Evolutionary conservation across 2,113 vertebrate genomes (phyloP).

Genomic region (Puffinus mauretanicus): DNA sequence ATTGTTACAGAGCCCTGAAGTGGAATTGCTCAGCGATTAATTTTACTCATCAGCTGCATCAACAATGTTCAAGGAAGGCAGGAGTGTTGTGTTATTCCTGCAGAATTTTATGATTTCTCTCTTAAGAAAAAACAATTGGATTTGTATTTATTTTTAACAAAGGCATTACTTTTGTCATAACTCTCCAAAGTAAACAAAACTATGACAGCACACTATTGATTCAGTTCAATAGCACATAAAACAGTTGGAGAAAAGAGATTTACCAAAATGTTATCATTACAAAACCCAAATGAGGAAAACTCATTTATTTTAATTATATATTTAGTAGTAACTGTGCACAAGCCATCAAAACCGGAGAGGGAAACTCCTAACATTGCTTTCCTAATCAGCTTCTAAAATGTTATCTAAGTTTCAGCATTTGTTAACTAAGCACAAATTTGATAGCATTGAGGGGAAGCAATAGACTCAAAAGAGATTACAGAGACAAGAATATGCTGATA

Average conservation of each 20-base stretch:
- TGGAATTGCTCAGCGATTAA: slow-evolving; percentile 3
- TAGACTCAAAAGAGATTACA: slow-evolving; percentile 50
- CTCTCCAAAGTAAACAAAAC: background rate
- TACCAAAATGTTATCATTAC: background rate
- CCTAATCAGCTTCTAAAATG: slow-evolving; percentile 41
- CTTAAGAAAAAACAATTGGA: background rate
- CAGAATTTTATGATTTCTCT: background rate
- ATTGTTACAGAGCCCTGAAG: slow-evolving; percentile 4
- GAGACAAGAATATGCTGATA: slow-evolving; percentile 66
- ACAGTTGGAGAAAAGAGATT: background rate
- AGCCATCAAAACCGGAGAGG: background rate
- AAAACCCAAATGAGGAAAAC: background rate
- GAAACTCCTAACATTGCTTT: slow-evolving; percentile 12
- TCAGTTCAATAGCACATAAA: background rate
- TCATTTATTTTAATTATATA: background rate
- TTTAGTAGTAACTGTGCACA: background rate
- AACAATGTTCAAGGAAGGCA: slow-evolving; percentile 9
- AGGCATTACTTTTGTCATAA: background rate
- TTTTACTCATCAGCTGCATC: slow-evolving; percentile 55
- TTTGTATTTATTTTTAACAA: background rate
- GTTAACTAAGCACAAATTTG: slow-evolving; percentile 49
- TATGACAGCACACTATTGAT: background rate
- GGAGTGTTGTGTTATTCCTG: slow-evolving; percentile 17
- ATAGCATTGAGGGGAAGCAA: slow-evolving; percentile 57
- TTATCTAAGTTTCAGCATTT: slow-evolving; percentile 38